Evolutionary conservation across 2,113 vertebrate species (phyloP).

Genomic region (Garra rufa): DNA sequence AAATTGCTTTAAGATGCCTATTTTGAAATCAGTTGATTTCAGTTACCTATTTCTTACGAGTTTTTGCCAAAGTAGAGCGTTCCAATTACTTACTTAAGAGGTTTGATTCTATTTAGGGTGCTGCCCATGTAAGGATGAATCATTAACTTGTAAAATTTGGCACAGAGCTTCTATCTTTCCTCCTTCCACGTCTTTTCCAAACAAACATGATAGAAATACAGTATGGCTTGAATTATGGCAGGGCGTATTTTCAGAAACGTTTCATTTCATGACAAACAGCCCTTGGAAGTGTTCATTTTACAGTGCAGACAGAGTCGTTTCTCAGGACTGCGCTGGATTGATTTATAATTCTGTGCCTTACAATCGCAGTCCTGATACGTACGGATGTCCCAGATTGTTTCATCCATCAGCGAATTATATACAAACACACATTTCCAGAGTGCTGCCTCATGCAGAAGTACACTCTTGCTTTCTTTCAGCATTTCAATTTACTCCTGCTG

Average conservation of each 20-base stretch:
- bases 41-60: neutral
- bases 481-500: conserved; percentile 46
- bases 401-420: conserved; percentile 65
- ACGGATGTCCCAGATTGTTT: conserved; percentile 72
- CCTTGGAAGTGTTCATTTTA: conserved; percentile 42
- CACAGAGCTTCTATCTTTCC: neutral
- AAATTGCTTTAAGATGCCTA: too few species aligned
- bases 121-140: neutral
- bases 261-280: conserved; percentile 66
- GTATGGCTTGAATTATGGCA: conserved; percentile 54
- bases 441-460: conserved; percentile 16
- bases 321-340: conserved; percentile 49
- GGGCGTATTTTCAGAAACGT: conserved; percentile 63
- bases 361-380: conserved; percentile 66
- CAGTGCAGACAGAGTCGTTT: conserved; percentile 54
- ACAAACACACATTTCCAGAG: conserved; percentile 55
- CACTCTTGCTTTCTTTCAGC: conserved; percentile 8
- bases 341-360: conserved; percentile 66
- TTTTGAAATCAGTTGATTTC: neutral
- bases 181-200: conserved; percentile 42
- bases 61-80: neutral
- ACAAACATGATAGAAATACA: conserved; percentile 43
- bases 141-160: neutral
- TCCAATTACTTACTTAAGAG: neutral
- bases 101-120: neutral